Evolutionary conservation across 2,888 invertebrate genomes (phyloP).

Genomic region (Pyrochroa serraticornis): DNA sequence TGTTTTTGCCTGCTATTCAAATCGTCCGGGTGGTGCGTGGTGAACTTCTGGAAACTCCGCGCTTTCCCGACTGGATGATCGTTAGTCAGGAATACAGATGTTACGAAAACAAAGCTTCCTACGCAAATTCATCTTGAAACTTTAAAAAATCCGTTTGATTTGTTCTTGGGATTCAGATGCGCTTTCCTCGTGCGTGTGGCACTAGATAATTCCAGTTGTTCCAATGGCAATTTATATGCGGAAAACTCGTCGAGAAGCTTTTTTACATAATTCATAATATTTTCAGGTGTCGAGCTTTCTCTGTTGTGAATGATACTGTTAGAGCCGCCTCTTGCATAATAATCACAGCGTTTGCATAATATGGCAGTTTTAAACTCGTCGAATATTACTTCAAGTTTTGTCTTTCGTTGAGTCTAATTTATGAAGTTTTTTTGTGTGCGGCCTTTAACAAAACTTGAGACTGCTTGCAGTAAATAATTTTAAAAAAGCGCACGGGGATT

Average conservation of each 20-base stretch:
- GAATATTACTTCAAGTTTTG: constrained; percentile 11
- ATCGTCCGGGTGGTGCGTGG: too few species aligned
- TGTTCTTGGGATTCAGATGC: constrained; percentile 35
- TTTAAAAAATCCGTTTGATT: constrained; percentile 34
- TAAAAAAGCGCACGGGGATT: background rate
- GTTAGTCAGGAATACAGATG: constrained; percentile 11
- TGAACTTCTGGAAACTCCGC: background rate
- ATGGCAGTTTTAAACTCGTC: constrained; percentile 12
- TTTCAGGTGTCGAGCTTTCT: constrained; percentile 14
- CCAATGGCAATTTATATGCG: constrained; percentile 14
- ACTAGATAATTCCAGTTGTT: constrained; percentile 22
- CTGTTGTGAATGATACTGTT: constrained; percentile 15
- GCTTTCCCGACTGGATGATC: constrained; percentile 13
- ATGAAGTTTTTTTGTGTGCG: background rate
- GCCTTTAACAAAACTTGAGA: too few species aligned
- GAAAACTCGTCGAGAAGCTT: constrained; percentile 1
- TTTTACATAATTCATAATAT: constrained; percentile 23
- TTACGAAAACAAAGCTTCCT: constrained; percentile 12
- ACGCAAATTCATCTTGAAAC: constrained; percentile 14
- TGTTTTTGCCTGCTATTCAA: too few species aligned
- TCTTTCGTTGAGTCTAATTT: background rate
- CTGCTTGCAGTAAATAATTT: too few species aligned
- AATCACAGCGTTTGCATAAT: constrained; percentile 18
- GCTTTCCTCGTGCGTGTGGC: constrained; percentile 34
- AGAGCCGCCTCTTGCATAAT: constrained; percentile 5